Base-by-base conservation (phyloP, 2,888 invertebrate genomes). In the Clanis bilineata region DNA sequence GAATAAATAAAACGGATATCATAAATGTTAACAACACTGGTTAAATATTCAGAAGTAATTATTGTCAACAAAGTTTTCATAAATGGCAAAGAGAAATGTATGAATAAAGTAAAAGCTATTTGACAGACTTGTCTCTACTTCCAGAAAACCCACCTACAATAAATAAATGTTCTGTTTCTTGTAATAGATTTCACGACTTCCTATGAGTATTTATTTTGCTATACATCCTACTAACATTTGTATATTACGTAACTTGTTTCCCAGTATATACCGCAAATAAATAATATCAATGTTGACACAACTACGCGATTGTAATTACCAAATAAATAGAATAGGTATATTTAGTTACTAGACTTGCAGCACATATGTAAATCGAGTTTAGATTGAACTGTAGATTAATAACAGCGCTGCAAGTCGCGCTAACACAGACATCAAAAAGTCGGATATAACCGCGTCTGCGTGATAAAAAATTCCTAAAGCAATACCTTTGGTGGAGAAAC, bases 401-500 rank as follows among this genome's bases (percentile, higher is more conserved):
- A n/a, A n/a, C n/a, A n/a, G n/a, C n/a, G n/a, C n/a, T n/a, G n/a
- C n/a, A n/a, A n/a, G n/a, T n/a, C n/a, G n/a, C n/a, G n/a, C n/a
- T n/a, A n/a, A n/a, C n/a, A n/a, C n/a, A n/a, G n/a, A n/a, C n/a
- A n/a, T n/a, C n/a, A n/a, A 32, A 32, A 32, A 32, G 32, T 3
- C 32, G 32, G 12, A 12, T 36, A 22, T 22, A 22, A 1, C 9
- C 22, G 10, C 25, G 5, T 47, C 7, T 25, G 25, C 15, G 7
- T 15, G n/a, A 15, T 18, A 28, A 32, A 32, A 9, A 18, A 23
- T 45, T 10, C 10, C 32, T n/a, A 18, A 32, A 18, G 32, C 32
- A 18, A 32, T 18, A 51, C 18, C 32, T 51, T 32, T 51, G 10
- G 10, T 32, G 28, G 70, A 78, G 79, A 82, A 82, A 84, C 83